phyloP scores from a whole-genome alignment of 2,888 invertebrate genomes.

The Oxystoma pomonae region DNA sequence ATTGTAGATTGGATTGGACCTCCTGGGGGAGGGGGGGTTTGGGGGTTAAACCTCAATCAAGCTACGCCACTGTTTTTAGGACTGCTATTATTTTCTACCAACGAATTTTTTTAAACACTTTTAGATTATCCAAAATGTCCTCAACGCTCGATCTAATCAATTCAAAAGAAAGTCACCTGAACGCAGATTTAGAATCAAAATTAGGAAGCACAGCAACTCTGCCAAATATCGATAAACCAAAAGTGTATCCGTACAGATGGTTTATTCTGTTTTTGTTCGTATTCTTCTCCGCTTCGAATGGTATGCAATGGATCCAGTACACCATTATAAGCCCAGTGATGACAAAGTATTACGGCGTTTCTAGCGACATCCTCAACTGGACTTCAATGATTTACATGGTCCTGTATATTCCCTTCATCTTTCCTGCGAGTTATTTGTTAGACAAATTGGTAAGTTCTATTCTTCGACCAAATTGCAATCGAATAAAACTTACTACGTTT shows the following conservation, averaged over 20 bases:
- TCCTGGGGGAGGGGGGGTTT: no score
- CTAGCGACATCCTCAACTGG: constrained; percentile 82
- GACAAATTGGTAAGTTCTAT: constrained; percentile 80
- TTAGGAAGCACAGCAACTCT: constrained; percentile 22
- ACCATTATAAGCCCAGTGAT: constrained; percentile 88
- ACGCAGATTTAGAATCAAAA: constrained; percentile 20
- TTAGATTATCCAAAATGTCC: not conserved
- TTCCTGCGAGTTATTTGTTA: constrained; percentile 94
- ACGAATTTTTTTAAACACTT: not conserved
- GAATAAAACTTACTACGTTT: no score
- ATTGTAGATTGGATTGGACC: no score
- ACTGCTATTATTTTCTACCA: no score
- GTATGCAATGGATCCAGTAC: constrained; percentile 95
- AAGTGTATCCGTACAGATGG: constrained; percentile 77
- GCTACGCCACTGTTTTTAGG: no score
- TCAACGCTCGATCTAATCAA: not conserved
- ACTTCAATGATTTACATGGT: constrained; percentile 98
- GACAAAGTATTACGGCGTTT: constrained; percentile 71
- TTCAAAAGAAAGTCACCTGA: not conserved
- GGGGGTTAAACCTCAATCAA: no score
- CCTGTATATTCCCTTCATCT: constrained; percentile 93
- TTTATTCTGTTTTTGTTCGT: constrained; percentile 82
- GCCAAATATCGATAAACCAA: constrained; percentile 51
- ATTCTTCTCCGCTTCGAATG: constrained; percentile 83
- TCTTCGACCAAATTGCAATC: no score